These are phyloP conservation scores for Dasyurus viverrinus DNA, from an alignment of 2,113 vertebrate genomes.

Conservation along the genomic window DNA sequence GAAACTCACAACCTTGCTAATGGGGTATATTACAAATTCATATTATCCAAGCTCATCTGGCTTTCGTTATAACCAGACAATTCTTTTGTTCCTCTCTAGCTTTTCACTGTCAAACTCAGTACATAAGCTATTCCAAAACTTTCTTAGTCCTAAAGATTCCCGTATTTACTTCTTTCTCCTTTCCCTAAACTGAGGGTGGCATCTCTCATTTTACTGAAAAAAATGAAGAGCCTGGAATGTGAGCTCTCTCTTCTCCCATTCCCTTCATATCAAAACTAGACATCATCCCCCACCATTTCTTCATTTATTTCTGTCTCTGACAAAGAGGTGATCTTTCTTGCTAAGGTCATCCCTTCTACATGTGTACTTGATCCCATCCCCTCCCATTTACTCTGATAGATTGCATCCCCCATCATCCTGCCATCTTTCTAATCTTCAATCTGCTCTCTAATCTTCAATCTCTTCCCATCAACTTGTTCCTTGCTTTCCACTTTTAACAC, in stretches of 20 bases:
- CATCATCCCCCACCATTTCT: background rate
- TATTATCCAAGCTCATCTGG: background rate
- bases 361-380: background rate
- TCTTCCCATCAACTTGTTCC: background rate
- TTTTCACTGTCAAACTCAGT: background rate
- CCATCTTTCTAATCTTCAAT: background rate
- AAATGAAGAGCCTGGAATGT: background rate
- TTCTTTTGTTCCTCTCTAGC: background rate
- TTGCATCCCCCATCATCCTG: background rate
- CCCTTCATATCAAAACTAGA: background rate
- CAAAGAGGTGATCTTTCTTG: background rate
- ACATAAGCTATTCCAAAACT: background rate
- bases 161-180: slow-evolving; percentile 19
- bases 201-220: background rate
- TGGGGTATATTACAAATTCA: background rate
- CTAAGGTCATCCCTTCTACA: background rate
- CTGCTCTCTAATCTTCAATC: background rate
- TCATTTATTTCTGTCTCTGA: background rate
- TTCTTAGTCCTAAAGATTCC: background rate
- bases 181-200: background rate
- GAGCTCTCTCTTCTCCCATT: background rate
- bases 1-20: background rate
- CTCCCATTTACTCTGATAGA: background rate
- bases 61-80: background rate
- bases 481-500: background rate